phyloP scores from a whole-genome alignment of 2,888 invertebrate genomes.

The Pediacus dermestoides region DNA sequence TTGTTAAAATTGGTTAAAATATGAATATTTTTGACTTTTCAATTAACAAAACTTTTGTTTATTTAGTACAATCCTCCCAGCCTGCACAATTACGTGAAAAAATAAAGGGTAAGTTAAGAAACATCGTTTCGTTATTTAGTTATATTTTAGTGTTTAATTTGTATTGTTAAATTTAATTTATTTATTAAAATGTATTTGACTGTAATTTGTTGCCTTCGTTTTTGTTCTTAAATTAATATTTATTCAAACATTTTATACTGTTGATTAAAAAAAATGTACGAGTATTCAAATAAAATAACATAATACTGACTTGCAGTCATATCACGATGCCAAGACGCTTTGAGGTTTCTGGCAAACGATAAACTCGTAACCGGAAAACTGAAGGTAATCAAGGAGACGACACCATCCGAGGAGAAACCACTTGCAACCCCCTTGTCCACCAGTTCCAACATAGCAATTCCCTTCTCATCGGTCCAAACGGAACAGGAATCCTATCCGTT shows the following conservation, averaged over 20 bases:
- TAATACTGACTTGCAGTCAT: constrained; percentile 44
- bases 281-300: constrained; percentile 14
- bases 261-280: no score
- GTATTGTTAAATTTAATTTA: no score
- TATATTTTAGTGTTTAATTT: no score
- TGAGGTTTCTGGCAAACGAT: constrained; percentile 39
- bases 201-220: no score
- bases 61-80: constrained; percentile 36
- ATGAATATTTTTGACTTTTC: no score
- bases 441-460: constrained; percentile 22
- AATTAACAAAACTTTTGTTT: constrained; percentile 26
- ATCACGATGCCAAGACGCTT: constrained; percentile 47
- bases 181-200: no score
- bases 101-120: constrained; percentile 45
- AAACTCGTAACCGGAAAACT: constrained; percentile 38
- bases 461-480: constrained; percentile 29
- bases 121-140: no score
- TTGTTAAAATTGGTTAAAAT: no score
- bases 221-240: no score
- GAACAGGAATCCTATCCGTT: constrained; percentile 19
- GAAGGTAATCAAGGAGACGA: constrained; percentile 26
- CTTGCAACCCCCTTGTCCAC: constrained; percentile 29
- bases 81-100: constrained; percentile 44
- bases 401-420: constrained; percentile 27
- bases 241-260: no score